Percentiles rank a stretch among this genome's conserved stretches.
Conservation (phyloP, 2,888 invertebrate species). For the Drosophila macrothrix region DNA sequence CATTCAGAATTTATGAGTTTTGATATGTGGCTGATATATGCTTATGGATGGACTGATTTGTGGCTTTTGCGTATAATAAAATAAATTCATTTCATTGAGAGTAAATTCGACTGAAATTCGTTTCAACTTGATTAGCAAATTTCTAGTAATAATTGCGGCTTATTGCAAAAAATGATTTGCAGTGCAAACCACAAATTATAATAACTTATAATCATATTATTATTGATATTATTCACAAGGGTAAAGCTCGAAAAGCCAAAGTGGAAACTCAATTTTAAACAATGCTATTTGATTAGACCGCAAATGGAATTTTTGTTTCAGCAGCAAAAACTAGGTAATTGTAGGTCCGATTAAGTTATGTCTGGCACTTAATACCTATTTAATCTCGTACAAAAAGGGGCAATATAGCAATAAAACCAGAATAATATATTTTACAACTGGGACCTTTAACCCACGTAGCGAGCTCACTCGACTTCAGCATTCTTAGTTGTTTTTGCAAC, state of each 20-base stretch:
- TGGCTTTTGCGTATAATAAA: constrained; percentile 8
- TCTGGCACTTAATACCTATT: background rate
- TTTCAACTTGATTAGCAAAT: constrained; percentile 8
- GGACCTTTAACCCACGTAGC: background rate
- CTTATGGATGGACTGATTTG: constrained; percentile 28
- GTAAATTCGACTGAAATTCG: constrained; percentile 5
- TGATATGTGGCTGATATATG: constrained; percentile 9
- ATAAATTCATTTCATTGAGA: constrained; percentile 11
- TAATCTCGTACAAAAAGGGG: background rate
- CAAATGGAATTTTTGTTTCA: background rate
- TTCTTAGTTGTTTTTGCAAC: background rate
- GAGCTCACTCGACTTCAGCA: background rate
- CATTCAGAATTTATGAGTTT: constrained; percentile 41
- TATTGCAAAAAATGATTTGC: background rate
- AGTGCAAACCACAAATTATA: background rate
- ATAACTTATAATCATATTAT: background rate
- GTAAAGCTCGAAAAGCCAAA: background rate
- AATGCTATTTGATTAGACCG: background rate
- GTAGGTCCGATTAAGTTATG: background rate
- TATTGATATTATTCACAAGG: background rate
- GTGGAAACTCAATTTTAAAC: background rate
- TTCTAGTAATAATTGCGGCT: background rate
- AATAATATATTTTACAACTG: background rate
- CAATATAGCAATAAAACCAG: background rate
- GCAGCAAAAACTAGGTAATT: background rate